Evolutionary conservation across 1,140 invertebrate genomes (phyloP), one percentile per base, ranked within the genome.

Genomic region (Drosophila ercepeae): DNA sequence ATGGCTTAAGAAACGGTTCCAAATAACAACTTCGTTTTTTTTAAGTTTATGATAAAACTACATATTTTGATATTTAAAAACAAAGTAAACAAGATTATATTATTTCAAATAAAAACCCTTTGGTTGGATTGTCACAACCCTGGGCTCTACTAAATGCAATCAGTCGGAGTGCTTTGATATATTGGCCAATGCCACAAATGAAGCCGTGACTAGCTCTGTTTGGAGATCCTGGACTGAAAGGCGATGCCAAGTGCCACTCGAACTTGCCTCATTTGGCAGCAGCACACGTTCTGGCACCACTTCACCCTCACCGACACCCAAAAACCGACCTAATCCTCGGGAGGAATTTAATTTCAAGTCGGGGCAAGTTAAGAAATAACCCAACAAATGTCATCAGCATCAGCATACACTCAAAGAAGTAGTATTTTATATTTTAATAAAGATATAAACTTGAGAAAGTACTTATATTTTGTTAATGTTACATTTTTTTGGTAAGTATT

Each of bases 301-400:
- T 23, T 3, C 29, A 11, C 27, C 2, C 25, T 4, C 6, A 27
- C 16, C 21, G n/a, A 9, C 42, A 14, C 8, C 11, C 42, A 27
- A 4, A 32, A 32, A 32, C 29, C 9, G 32, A 75, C 14, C 21
- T 19, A 52, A 65, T 55, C 19, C 50, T 36, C 45, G 27, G 41
- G 21, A 52, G 44, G 46, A 58, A 71, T 64, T 83, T 72, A 75
- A 75, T 86, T 68, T 86, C 52, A 79, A 81, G 78, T 58, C 79
- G 41, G 27, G 72, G 70, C 60, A 70, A 84, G 76, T 86, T 86
- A 86, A 84, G 81, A 81, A 81, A 88, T 88, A 88, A 67, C 63
- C 60, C 34, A 14, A 70, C 44, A 74, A 81, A 81, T 84, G 81
- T 84, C 81, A 81, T 76, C 34, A 44, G 41, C 21, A 54, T 61